Evolutionary conservation across 2,888 invertebrate genomes (phyloP).

Genomic region (Hyposoter dolosus): DNA sequence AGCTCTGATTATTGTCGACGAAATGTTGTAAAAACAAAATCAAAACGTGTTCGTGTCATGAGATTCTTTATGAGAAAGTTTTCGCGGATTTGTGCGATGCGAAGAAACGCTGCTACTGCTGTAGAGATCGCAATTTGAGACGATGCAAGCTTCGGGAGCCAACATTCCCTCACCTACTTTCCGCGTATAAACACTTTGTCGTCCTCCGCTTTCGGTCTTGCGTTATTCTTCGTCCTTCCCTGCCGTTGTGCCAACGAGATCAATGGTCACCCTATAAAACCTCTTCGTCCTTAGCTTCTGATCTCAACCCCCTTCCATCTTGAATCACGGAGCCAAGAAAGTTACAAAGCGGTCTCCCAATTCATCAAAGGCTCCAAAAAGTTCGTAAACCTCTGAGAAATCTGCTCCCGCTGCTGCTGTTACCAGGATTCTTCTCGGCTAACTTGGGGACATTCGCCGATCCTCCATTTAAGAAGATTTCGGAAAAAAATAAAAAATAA

Average conservation of each 20-base stretch:
- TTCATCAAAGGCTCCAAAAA: slow-evolving; percentile 59
- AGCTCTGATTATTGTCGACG: slow-evolving; percentile 1
- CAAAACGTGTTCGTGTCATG: slow-evolving; percentile 27
- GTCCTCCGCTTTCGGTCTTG: slow-evolving; percentile 44
- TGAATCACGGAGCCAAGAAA: slow-evolving; percentile 61
- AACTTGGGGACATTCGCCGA: slow-evolving; percentile 28
- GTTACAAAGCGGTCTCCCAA: slow-evolving; percentile 63
- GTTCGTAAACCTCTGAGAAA: slow-evolving; percentile 23
- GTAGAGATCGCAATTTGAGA: slow-evolving; percentile 41
- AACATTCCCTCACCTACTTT: slow-evolving; percentile 49
- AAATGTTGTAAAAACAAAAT: slow-evolving; percentile 33
- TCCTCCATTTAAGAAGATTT: slow-evolving; percentile 11
- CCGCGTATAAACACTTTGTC: slow-evolving; percentile 66
- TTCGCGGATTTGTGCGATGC: slow-evolving; percentile 30
- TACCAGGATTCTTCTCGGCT: slow-evolving; percentile 28
- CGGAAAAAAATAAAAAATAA: slow-evolving; percentile 24
- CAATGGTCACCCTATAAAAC: slow-evolving; percentile 60
- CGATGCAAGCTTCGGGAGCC: slow-evolving; percentile 45
- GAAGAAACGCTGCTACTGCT: slow-evolving; percentile 27
- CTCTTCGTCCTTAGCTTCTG: slow-evolving; percentile 40
- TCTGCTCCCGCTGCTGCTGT: slow-evolving; percentile 39
- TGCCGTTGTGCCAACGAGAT: slow-evolving; percentile 54
- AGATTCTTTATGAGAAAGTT: slow-evolving; percentile 54
- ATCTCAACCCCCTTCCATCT: slow-evolving; percentile 32
- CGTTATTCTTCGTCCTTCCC: slow-evolving; percentile 33